Evolutionary conservation across 2,797 vertebrate species (phyloP), one percentile per base, ranked within the genome.

Genomic region (Alcedo quadribrachys): DNA sequence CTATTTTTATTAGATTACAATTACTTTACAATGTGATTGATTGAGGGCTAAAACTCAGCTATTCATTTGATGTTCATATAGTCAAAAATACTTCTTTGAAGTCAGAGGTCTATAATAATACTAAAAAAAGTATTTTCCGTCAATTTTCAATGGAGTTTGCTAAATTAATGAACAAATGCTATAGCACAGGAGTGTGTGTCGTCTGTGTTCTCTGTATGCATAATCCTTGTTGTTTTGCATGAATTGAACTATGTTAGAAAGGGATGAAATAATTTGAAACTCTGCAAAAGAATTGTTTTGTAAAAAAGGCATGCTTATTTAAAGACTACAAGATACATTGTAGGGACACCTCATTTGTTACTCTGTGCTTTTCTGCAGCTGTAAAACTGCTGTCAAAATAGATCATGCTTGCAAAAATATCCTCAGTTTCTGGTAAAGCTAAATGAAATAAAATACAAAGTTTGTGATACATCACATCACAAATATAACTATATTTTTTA

Each of bases 401-500:
- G 82, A 91, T 92, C 94, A 92, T 71, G 75, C 74, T 93, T 81
- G 95, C 90, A 94, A 95, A 97, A 97, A 87, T 88, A 87, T 90
- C 87, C 83, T 85, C 90, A 78, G 51, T 94, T 94, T 97, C 95
- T 87, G 80, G 90, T 95, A 93, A 97, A 96, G 81, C 95, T 94
- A 96, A 97, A 90, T 96, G 94, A 97, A 97, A 95, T 92, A 20
- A 97, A 97, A 96, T 96, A 93, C 91, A 96, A 98, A 97, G 94
- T 97, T 97, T 96, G 96, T 84, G 95, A 97, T 96, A 98, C 92
- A 97, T 97, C 97, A 97, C 96, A 96, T 97, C 96, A 97, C 96
- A 97, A 97, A 96, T 95, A 97, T 97, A 98, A 98, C 98, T 96
- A 96, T 93, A 92, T 96, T 88, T 95, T 97, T 98, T 97, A 97